Evolutionary conservation across 2,113 vertebrate species (phyloP).

Genomic region (Mungos mungo): DNA sequence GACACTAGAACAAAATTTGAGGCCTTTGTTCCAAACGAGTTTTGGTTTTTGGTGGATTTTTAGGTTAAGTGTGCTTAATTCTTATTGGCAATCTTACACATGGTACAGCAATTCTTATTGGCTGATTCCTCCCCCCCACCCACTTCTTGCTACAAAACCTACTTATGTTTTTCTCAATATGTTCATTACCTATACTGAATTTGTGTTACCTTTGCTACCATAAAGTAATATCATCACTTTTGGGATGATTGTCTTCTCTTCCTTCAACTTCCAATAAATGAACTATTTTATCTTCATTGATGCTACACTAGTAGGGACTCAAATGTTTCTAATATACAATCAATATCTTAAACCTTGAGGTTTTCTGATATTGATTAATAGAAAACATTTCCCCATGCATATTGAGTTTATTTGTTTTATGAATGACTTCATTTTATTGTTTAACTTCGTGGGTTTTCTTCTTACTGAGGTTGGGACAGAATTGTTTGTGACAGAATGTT

Average conservation of each 20-base stretch:
- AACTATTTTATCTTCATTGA: not conserved
- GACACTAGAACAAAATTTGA: not conserved
- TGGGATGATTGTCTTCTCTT: not conserved
- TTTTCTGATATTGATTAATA: not conserved
- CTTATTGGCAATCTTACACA: not conserved
- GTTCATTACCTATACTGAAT: not conserved
- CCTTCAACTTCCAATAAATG: not conserved
- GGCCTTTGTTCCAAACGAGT: not conserved
- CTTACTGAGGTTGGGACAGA: not conserved
- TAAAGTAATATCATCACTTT: not conserved
- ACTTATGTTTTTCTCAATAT: not conserved
- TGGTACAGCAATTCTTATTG: too few species aligned
- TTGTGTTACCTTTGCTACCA: not conserved
- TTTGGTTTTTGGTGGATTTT: not conserved
- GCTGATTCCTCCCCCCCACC: not conserved
- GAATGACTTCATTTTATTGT: not conserved
- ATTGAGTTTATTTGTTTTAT: not conserved
- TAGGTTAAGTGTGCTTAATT: not conserved
- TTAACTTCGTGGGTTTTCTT: not conserved
- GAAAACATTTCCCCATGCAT: not conserved
- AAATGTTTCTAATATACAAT: not conserved
- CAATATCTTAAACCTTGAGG: not conserved
- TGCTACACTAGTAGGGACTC: not conserved
- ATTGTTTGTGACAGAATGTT: not conserved
- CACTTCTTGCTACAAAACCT: not conserved